Conservation (phyloP, 2,888 invertebrate species). For the Melitaea athalia region DNA sequence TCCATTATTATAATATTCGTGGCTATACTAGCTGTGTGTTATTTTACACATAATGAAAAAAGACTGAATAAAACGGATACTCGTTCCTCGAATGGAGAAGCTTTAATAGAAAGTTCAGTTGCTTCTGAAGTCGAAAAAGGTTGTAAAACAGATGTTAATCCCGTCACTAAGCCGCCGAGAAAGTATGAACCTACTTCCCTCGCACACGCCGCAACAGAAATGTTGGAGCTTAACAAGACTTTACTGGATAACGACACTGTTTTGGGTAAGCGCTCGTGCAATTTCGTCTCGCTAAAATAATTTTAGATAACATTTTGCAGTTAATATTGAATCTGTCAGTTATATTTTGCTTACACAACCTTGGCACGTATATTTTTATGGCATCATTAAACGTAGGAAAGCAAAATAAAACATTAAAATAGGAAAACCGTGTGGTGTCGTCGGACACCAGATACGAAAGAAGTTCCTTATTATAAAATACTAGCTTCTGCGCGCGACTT, state of each 20-base stretch:
- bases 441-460: too few species aligned
- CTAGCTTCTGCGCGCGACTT: too few species aligned
- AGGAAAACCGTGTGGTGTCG: too few species aligned
- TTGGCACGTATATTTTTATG: too few species aligned
- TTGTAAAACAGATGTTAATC: conserved; percentile 90
- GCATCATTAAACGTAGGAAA: too few species aligned
- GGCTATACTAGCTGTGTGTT: conserved; percentile 75
- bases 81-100: conserved; percentile 85
- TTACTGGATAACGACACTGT: conserved; percentile 88
- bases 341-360: too few species aligned
- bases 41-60: conserved; percentile 78
- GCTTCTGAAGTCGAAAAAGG: conserved; percentile 91
- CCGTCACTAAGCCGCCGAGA: conserved; percentile 90
- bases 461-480: too few species aligned
- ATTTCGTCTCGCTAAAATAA: background rate
- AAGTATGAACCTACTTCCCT: conserved; percentile 86
- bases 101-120: conserved; percentile 87
- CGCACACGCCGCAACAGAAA: conserved; percentile 87
- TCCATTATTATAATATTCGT: conserved; percentile 76
- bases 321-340: too few species aligned
- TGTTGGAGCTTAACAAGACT: conserved; percentile 90
- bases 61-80: conserved; percentile 84
- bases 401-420: too few species aligned
- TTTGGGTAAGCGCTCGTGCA: conserved; percentile 81
- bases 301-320: background rate